These are phyloP conservation scores for Crotalus horridus DNA, from an alignment of 2,113 vertebrate species.

Conservation along the genomic window DNA sequence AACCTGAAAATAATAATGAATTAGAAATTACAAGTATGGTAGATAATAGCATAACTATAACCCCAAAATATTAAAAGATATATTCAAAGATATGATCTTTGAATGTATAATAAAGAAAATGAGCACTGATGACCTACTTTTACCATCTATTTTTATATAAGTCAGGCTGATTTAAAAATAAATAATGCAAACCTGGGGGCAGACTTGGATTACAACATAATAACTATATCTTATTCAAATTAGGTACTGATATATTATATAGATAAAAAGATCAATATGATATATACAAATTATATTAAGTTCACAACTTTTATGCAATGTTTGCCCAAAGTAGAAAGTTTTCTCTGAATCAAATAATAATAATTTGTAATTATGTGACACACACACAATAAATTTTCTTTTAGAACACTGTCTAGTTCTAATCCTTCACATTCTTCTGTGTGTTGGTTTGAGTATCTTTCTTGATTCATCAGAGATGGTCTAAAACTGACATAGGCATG, in stretches of 20 bases:
- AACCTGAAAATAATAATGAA: not conserved
- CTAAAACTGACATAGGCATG: constrained; percentile 68
- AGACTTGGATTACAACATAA: not conserved
- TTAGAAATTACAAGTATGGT: not conserved
- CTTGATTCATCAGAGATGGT: constrained; percentile 61
- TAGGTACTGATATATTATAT: not conserved
- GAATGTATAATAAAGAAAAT: not conserved
- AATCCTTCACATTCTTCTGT: constrained; percentile 52
- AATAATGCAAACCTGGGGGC: not conserved
- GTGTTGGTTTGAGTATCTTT: constrained; percentile 49
- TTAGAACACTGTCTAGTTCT: constrained; percentile 60
- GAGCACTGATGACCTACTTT: not conserved
- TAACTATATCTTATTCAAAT: not conserved
- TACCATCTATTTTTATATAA: not conserved
- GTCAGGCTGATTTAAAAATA: not conserved
- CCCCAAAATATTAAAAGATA: not conserved
- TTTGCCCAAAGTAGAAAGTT: not conserved
- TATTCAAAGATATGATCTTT: not conserved
- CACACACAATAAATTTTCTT: constrained; percentile 65
- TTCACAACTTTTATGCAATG: not conserved
- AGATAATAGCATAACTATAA: not conserved
- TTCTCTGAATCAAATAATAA: not conserved
- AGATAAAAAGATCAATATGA: not conserved
- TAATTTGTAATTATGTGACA: constrained; percentile 23
- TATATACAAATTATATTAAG: not conserved